Conservation (phyloP, 2,888 invertebrate genomes). For the Galeopsomyia nigrocyanea region DNA sequence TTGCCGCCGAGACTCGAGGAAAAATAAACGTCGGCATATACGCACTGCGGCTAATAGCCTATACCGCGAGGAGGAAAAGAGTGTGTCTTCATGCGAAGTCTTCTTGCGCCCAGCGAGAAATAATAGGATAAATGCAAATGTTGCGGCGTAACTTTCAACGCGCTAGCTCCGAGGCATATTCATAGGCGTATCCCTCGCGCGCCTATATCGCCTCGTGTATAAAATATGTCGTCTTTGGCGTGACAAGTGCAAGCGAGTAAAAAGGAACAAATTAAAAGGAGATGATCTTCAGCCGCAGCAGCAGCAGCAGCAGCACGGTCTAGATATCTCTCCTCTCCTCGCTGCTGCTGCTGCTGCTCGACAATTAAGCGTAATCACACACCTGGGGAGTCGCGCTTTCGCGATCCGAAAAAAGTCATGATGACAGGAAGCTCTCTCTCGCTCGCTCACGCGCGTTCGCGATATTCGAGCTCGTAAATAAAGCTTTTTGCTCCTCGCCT, state of each 20-base stretch:
- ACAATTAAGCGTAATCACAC: conserved; percentile 61
- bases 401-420: conserved; percentile 18
- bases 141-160: not conserved
- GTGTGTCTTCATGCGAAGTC: too few relatives aligned
- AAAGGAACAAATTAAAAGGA: not conserved
- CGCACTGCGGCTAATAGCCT: too few relatives aligned
- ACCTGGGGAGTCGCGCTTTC: conserved; percentile 50
- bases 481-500: conserved; percentile 56
- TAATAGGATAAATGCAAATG: not conserved
- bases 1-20: too few relatives aligned
- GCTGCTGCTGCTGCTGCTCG: conserved; percentile 29
- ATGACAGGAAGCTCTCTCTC: conserved; percentile 20
- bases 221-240: conserved; percentile 17
- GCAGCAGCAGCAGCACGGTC: conserved; percentile 10
- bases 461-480: conserved; percentile 57
- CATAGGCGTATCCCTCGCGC: conserved; percentile 1
- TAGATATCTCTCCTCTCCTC: not conserved
- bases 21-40: too few relatives aligned
- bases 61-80: too few relatives aligned
- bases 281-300: too few relatives aligned
- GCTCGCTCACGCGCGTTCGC: not conserved
- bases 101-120: too few relatives aligned
- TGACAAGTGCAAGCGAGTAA: conserved; percentile 29
- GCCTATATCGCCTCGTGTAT: conserved; percentile 3
- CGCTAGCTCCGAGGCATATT: not conserved